Evolutionary conservation across 2,888 invertebrate species (phyloP).

Genomic region (Rapana venosa): DNA sequence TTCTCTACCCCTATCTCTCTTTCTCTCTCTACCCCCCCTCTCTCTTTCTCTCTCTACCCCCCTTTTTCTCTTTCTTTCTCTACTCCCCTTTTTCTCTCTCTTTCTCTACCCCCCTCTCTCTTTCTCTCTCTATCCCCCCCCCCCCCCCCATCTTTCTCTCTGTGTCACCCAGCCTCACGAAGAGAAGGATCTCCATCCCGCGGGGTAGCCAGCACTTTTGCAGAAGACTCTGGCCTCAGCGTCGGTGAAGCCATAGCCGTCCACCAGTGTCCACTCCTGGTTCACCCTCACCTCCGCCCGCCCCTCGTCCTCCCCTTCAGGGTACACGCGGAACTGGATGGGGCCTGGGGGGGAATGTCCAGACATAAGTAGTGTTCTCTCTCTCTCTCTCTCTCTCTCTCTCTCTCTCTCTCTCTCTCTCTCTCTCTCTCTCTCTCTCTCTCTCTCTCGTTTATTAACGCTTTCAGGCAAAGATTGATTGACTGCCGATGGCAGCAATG

Average conservation of each 20-base stretch:
- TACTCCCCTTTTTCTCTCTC: too few relatives aligned
- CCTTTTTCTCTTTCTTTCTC: not conserved
- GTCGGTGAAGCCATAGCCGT: conserved; percentile 56
- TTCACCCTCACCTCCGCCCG: conserved; percentile 65
- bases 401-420: not conserved
- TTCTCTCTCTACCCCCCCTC: not conserved
- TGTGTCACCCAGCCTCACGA: not conserved
- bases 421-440: not conserved
- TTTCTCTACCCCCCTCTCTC: too few relatives aligned
- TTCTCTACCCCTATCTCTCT: too few relatives aligned
- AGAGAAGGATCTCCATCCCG: not conserved
- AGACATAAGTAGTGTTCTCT: not conserved
- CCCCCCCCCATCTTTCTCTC: too few relatives aligned
- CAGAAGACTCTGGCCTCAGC: conserved; percentile 66
- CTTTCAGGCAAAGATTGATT: too few relatives aligned
- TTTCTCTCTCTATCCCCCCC: too few relatives aligned
- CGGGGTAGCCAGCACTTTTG: conserved; percentile 53
- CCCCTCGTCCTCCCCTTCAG: conserved; percentile 46
- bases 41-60: not conserved
- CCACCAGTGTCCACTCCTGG: conserved; percentile 61
- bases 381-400: not conserved
- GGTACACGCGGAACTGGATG: conserved; percentile 61
- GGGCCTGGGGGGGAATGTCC: conserved; percentile 49
- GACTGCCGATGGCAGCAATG: too few relatives aligned
- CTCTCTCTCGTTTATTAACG: too few relatives aligned